Evolutionary conservation across 2,888 invertebrate species (phyloP).

Genomic region (Agonopterix heracliana): DNA sequence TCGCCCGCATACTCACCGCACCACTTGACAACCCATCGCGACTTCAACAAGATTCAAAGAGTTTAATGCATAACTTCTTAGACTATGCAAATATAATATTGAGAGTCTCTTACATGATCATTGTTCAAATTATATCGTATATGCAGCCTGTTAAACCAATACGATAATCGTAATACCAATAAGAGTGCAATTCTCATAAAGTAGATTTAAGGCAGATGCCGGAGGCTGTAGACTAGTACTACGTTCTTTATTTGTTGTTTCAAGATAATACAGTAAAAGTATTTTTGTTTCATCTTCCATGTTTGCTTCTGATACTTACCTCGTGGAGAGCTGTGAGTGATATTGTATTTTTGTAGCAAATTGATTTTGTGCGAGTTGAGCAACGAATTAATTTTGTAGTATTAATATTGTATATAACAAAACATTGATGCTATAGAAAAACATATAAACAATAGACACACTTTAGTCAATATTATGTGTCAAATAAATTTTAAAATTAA

Average conservation of each 20-base stretch:
- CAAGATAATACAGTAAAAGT: constrained; percentile 14
- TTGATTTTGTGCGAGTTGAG: constrained; percentile 25
- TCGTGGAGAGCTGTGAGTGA: constrained; percentile 24
- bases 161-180: too few relatives aligned
- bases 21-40: constrained; percentile 20
- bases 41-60: constrained; percentile 11
- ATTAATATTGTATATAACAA: too few relatives aligned
- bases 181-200: too few relatives aligned
- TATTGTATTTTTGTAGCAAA: constrained; percentile 49
- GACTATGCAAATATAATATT: constrained; percentile 38
- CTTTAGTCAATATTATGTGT: constrained; percentile 12
- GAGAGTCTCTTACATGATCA: constrained; percentile 6
- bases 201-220: too few relatives aligned
- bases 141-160: too few relatives aligned
- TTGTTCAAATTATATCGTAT: too few relatives aligned
- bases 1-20: constrained; percentile 53
- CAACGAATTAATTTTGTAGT: constrained; percentile 3
- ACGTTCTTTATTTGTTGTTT: neutral
- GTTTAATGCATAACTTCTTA: constrained; percentile 30
- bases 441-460: constrained; percentile 18
- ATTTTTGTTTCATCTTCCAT: constrained; percentile 60
- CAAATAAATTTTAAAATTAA: constrained; percentile 49
- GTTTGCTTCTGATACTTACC: constrained; percentile 41
- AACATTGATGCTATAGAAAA: constrained; percentile 3
- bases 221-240: neutral